A percentile compares a stretch with the other conserved stretches of the same genome.
Evolutionary conservation across 2,797 vertebrate species (phyloP).

Genomic region (Coendou prehensilis): DNA sequence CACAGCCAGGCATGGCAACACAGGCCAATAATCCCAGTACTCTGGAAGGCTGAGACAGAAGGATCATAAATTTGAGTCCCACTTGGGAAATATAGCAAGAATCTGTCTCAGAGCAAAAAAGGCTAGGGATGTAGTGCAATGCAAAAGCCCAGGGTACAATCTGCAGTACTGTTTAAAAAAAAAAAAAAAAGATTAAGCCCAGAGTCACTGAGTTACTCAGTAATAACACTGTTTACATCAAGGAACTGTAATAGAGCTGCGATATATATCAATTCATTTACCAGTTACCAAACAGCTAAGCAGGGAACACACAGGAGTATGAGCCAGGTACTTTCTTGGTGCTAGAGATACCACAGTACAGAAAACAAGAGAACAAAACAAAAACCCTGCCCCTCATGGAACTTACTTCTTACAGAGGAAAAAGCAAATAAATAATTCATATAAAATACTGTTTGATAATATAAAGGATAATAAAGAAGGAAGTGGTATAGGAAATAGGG

Average conservation of each 20-base stretch:
- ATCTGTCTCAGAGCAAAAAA: neutral
- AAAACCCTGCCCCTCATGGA: neutral
- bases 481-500: neutral
- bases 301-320: neutral
- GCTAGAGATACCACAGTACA: neutral
- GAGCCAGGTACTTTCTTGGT: neutral
- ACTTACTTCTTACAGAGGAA: neutral
- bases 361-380: neutral
- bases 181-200: slow-evolving; percentile 2
- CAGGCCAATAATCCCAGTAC: neutral
- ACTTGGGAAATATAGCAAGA: neutral
- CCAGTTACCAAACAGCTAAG: neutral
- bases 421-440: neutral
- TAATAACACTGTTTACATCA: slow-evolving; percentile 12
- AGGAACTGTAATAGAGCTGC: neutral
- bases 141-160: neutral
- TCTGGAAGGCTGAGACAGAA: neutral
- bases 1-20: neutral
- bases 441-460: neutral
- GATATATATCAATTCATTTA: neutral
- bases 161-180: neutral
- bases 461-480: slow-evolving; percentile 17
- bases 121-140: neutral
- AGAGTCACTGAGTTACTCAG: neutral
- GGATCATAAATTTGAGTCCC: neutral